Conservation (phyloP, 2,888 invertebrate genomes). For the Trilocha varians region DNA sequence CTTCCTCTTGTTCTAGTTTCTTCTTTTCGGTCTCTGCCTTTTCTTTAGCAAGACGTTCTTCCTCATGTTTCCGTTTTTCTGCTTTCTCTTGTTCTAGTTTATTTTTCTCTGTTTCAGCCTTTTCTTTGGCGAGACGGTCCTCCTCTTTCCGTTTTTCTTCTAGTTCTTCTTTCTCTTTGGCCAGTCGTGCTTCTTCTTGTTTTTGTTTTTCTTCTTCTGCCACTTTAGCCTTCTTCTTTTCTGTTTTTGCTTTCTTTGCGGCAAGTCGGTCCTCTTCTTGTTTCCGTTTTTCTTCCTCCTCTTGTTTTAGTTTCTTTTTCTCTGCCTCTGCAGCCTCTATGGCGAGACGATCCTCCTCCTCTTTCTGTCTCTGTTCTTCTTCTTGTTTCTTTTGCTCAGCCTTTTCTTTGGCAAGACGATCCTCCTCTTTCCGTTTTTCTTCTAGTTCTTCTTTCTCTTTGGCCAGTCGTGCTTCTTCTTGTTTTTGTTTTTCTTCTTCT, state of each 20-base stretch:
- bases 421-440: constrained; percentile 6
- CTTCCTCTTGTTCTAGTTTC: constrained; percentile 3
- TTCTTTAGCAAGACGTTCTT: constrained; percentile 1
- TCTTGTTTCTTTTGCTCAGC: constrained; percentile 7
- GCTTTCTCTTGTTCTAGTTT: constrained; percentile 10
- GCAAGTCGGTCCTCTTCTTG: constrained; percentile 10
- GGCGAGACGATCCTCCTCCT: constrained; percentile 2
- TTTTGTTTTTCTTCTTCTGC: constrained; percentile 5
- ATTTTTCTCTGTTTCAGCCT: constrained; percentile 6
- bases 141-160: constrained; percentile 3
- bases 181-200: constrained; percentile 6
- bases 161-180: not conserved
- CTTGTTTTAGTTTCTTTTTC: constrained; percentile 5
- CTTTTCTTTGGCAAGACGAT: constrained; percentile 1
- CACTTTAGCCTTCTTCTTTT: constrained; percentile 9
- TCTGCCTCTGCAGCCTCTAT: constrained; percentile 10
- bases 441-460: constrained; percentile 14
- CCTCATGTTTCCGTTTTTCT: constrained; percentile 9
- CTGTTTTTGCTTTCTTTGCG: constrained; percentile 3
- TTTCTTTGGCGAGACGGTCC: not conserved
- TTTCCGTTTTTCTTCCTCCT: constrained; percentile 9
- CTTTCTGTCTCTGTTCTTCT: constrained; percentile 3
- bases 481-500: not conserved
- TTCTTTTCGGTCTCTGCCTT: constrained; percentile 6
- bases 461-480: constrained; percentile 4